phyloP scores from a whole-genome alignment of 2,888 invertebrate genomes.

The Caenorhabditis panamensis region DNA sequence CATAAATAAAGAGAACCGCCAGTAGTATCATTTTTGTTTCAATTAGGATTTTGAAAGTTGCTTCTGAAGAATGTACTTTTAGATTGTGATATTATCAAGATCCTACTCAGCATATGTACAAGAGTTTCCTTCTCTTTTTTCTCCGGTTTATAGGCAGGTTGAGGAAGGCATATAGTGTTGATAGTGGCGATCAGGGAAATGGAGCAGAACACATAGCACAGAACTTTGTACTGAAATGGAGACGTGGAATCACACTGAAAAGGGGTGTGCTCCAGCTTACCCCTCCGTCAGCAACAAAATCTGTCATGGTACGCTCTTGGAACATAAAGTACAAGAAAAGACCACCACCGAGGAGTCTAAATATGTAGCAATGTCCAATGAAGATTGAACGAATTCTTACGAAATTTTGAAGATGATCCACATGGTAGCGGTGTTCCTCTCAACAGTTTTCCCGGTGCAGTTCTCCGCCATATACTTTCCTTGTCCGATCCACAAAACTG shows the following conservation, averaged over 20 bases:
- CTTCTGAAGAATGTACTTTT: conserved; percentile 8
- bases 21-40: conserved; percentile 42
- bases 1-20: conserved; percentile 52
- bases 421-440: conserved; percentile 50
- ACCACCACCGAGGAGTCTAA: conserved; percentile 55
- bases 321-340: conserved; percentile 58
- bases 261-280: conserved; percentile 1
- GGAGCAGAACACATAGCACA: conserved; percentile 39
- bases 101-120: conserved; percentile 30
- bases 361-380: neutral
- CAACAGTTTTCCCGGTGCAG: conserved; percentile 53
- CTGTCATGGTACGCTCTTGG: conserved; percentile 30
- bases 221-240: conserved; percentile 32
- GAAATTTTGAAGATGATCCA: conserved; percentile 59
- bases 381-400: conserved; percentile 38
- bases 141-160: conserved; percentile 43
- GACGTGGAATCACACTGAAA: no score
- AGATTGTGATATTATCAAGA: neutral
- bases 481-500: conserved; percentile 58
- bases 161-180: conserved; percentile 32
- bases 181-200: conserved; percentile 38
- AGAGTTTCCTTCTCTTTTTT: conserved; percentile 35
- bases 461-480: conserved; percentile 58
- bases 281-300: conserved; percentile 30
- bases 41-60: conserved; percentile 48